Evolutionary conservation across 2,797 vertebrate species (phyloP).

Genomic region (Pterois miles): DNA sequence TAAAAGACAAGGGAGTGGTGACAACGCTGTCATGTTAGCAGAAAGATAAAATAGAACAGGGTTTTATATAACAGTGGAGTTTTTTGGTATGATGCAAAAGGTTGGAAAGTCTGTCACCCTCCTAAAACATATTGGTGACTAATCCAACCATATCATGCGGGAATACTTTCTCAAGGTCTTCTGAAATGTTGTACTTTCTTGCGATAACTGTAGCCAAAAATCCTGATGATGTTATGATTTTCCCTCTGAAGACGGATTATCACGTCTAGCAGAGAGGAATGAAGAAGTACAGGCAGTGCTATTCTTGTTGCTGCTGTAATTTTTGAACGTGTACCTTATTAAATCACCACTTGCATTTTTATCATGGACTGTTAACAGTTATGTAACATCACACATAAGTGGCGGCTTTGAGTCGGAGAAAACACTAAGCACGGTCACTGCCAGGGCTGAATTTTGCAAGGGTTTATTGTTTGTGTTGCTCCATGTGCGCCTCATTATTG

Average conservation of each 20-base stretch:
- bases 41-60: slow-evolving; percentile 6
- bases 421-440: not conserved
- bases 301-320: not conserved
- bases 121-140: not conserved
- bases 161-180: not conserved
- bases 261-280: not conserved
- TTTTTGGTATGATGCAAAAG: not conserved
- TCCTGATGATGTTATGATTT: slow-evolving; percentile 1
- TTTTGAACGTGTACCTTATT: slow-evolving; percentile 16
- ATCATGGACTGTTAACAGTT: slow-evolving; percentile 18
- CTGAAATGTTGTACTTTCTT: not conserved
- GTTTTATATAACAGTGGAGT: not conserved
- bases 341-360: not conserved
- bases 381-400: not conserved
- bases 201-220: not conserved
- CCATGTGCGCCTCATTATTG: slow-evolving; percentile 27
- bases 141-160: not conserved
- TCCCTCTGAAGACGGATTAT: slow-evolving; percentile 17
- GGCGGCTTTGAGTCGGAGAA: not conserved
- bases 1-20: slow-evolving; percentile 50
- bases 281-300: slow-evolving; percentile 14
- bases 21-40: slow-evolving; percentile 12
- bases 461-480: not conserved
- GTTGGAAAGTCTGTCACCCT: slow-evolving; percentile 20
- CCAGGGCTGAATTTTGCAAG: slow-evolving; percentile 1